These are phyloP conservation scores for Notolepis coatsorum DNA, from an alignment of 2,797 vertebrate genomes.

Conservation along the genomic window DNA sequence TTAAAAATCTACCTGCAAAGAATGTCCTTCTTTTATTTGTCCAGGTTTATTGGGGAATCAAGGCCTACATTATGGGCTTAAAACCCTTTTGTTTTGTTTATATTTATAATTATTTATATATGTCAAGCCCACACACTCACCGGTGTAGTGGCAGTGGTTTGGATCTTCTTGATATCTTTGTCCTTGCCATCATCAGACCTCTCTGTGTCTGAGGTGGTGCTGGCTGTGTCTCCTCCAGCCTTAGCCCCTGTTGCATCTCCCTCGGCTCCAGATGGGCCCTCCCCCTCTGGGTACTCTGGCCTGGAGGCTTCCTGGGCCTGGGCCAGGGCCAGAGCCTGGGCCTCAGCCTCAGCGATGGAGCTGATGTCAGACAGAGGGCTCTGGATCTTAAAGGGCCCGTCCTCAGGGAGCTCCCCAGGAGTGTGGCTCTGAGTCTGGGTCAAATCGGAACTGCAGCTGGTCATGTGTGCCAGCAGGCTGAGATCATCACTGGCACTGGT, in stretches of 20 bases:
- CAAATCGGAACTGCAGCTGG: slow-evolving; percentile 87
- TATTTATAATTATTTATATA: no score
- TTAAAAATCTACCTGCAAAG: no score
- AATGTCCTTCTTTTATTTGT: no score
- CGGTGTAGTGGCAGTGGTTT: slow-evolving; percentile 97
- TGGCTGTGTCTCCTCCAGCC: slow-evolving; percentile 89
- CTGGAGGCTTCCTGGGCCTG: slow-evolving; percentile 73
- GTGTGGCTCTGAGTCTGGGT: slow-evolving; percentile 84
- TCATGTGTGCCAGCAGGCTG: slow-evolving; percentile 96
- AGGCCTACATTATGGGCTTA: no score
- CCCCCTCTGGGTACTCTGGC: slow-evolving; percentile 84
- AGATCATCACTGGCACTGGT: slow-evolving; percentile 93
- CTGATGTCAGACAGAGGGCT: slow-evolving; percentile 92
- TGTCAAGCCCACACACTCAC: slow-evolving; percentile 75
- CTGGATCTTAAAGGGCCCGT: slow-evolving; percentile 94
- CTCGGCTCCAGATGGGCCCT: slow-evolving; percentile 82
- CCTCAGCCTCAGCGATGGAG: slow-evolving; percentile 88
- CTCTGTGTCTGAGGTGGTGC: slow-evolving; percentile 96
- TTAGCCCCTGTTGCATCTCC: slow-evolving; percentile 83
- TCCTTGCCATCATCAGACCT: slow-evolving; percentile 97
- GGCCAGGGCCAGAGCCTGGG: slow-evolving; percentile 27
- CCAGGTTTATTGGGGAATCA: no score
- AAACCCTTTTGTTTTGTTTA: no score
- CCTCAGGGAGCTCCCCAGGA: slow-evolving; percentile 87
- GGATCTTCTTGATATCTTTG: slow-evolving; percentile 97